A percentile compares a stretch with the other conserved stretches of the same genome.
phyloP scores from a whole-genome alignment of 2,888 invertebrate genomes.

The Acronicta psi region DNA sequence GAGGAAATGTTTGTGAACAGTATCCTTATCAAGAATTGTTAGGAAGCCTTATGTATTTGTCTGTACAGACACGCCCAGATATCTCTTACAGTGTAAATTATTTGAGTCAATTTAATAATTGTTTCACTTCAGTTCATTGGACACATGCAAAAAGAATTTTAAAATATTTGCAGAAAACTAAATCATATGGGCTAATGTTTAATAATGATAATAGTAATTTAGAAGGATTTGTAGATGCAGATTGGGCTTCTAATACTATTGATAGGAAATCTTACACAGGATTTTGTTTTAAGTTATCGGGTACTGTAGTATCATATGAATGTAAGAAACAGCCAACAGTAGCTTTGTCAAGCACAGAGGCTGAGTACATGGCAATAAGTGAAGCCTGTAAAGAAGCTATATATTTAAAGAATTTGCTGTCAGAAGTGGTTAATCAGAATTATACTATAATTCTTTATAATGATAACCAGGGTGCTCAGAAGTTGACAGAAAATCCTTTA shows the following conservation, averaged over 20 bases:
- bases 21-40: background rate
- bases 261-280: background rate
- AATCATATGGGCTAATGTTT: background rate
- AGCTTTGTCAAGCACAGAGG: background rate
- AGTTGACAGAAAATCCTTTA: constrained; percentile 1
- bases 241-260: background rate
- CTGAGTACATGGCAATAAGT: background rate
- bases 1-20: background rate
- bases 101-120: constrained; percentile 1
- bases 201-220: background rate
- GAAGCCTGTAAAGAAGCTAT: background rate
- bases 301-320: background rate
- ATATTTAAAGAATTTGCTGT: background rate
- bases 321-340: background rate
- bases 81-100: background rate
- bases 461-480: constrained; percentile 10
- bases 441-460: constrained; percentile 4
- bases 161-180: background rate
- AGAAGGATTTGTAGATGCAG: background rate
- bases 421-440: background rate
- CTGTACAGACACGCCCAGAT: background rate
- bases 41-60: background rate
- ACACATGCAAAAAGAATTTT: background rate
- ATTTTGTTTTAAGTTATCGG: background rate
- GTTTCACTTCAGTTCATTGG: background rate